A percentile compares a stretch with the other conserved stretches of the same genome.
phyloP scores from a whole-genome alignment of 2,888 invertebrate species.

The Callyntrura guangdongensis region DNA sequence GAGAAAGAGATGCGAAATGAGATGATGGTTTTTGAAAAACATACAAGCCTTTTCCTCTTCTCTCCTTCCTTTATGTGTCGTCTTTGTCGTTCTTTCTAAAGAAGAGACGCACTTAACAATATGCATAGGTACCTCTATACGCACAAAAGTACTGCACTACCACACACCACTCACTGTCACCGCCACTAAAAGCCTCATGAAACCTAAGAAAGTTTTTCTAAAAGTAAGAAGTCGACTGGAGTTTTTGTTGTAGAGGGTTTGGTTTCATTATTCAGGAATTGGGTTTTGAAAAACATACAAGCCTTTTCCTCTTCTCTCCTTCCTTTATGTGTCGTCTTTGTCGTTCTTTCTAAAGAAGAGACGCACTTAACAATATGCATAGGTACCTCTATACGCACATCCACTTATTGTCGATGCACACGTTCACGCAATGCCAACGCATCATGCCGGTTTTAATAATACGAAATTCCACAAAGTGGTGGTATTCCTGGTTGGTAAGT shows the following conservation, averaged over 20 bases:
- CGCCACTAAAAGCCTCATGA: constrained; percentile 64
- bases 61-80: constrained; percentile 5
- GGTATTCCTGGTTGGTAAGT: not conserved
- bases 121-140: too few species aligned
- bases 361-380: constrained; percentile 68
- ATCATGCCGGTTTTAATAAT: constrained; percentile 29
- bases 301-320: constrained; percentile 13
- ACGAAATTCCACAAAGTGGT: constrained; percentile 61
- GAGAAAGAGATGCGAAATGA: constrained; percentile 37
- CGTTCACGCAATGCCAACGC: constrained; percentile 52
- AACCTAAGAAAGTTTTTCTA: constrained; percentile 68
- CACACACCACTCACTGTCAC: constrained; percentile 50
- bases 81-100: too few species aligned
- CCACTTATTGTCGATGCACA: constrained; percentile 20
- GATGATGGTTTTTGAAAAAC: constrained; percentile 52
- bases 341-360: constrained; percentile 2
- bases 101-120: too few species aligned
- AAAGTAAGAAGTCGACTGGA: constrained; percentile 14
- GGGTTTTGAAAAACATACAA: constrained; percentile 51
- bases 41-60: constrained; percentile 31
- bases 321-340: not conserved
- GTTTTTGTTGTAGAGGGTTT: constrained; percentile 45
- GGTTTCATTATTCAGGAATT: constrained; percentile 66
- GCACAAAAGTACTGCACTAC: not conserved
- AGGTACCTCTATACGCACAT: constrained; percentile 12